Percentiles rank a stretch among this genome's conserved stretches.
phyloP scores from a whole-genome alignment of 2,888 invertebrate species.

The Athripsodes cinereus region DNA sequence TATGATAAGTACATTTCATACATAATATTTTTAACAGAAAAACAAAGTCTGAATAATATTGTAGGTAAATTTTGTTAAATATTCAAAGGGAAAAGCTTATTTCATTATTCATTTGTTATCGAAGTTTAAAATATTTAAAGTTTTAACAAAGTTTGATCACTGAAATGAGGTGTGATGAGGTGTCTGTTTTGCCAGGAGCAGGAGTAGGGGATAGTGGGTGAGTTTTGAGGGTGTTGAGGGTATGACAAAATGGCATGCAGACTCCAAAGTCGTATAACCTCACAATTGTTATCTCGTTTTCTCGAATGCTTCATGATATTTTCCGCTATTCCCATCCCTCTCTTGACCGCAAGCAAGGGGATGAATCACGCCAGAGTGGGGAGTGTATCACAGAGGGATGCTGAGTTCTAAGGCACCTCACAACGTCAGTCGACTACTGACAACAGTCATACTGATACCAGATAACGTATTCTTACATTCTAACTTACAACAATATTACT shows the following conservation, averaged over 20 bases:
- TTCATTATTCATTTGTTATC: too few relatives aligned
- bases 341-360: slow-evolving; percentile 37
- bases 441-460: slow-evolving; percentile 41
- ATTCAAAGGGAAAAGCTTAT: too few relatives aligned
- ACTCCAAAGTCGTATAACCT: slow-evolving; percentile 37
- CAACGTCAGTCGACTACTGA: slow-evolving; percentile 40
- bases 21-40: too few relatives aligned
- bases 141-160: slow-evolving; percentile 3
- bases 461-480: slow-evolving; percentile 15
- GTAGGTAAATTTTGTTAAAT: too few relatives aligned
- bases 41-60: too few relatives aligned
- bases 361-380: slow-evolving; percentile 38
- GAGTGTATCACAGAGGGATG: slow-evolving; percentile 44
- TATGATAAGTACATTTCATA: too few relatives aligned
- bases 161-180: slow-evolving; percentile 20
- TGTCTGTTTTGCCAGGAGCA: slow-evolving; percentile 12
- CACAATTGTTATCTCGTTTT: slow-evolving; percentile 42
- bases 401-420: slow-evolving; percentile 4
- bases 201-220: slow-evolving; percentile 17
- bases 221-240: slow-evolving; percentile 33
- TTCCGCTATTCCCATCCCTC: slow-evolving; percentile 30
- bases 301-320: slow-evolving; percentile 25
- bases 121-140: background rate
- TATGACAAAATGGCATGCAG: slow-evolving; percentile 59
- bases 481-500: background rate